Base-by-base conservation (phyloP, 2,113 vertebrate species). In the Hucho hucho region DNA sequence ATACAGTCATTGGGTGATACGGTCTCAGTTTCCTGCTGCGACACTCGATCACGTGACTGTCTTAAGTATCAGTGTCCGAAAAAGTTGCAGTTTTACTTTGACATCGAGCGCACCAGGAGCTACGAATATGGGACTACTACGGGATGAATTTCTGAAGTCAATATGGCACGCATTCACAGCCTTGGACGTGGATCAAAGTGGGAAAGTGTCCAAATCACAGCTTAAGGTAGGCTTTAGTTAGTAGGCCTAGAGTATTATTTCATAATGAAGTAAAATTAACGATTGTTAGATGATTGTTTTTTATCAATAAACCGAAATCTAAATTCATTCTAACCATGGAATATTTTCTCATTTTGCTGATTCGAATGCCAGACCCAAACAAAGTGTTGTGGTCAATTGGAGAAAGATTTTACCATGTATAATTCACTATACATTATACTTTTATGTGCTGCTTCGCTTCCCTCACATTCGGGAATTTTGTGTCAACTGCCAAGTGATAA, bases 101-200 rank as follows among this genome's bases (percentile, higher is more conserved):
- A 65, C 26, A 12, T 7, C n/a, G 32, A 43, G 29, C n/a, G 37
- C 66, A 43, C 22, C 1, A 22, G 20, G 7, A 4, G 12, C n/a
- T 22, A 56, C 73, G 56, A 80, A 83, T 1, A 93, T 93, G 94
- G 92, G 91, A 87, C 81, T 93, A 75, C 94, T 93, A 76, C 94
- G 94, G 75, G 96, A 96, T 28, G 96, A 98, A 79, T 89, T 99
- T 75, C 87, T 98, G 4, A 98, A 98, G 79, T 83, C 95, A 66
- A 96, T 98, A 79, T 98, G 97, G 97, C 96, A 98, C 75, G 97
- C 96, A 0, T 99, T 99, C 91, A 96, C 95, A 2, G 95, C 97
- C 0, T 93, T 99, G 80, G 96, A 99, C 84, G 82, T 96, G 78
- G 97, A 99, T 80, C 94, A 91, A 68, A 95, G 95, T 78, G 97